These are phyloP conservation scores for Myotis planiceps DNA, from an alignment of 2,797 vertebrate species.

Conservation along the genomic window DNA sequence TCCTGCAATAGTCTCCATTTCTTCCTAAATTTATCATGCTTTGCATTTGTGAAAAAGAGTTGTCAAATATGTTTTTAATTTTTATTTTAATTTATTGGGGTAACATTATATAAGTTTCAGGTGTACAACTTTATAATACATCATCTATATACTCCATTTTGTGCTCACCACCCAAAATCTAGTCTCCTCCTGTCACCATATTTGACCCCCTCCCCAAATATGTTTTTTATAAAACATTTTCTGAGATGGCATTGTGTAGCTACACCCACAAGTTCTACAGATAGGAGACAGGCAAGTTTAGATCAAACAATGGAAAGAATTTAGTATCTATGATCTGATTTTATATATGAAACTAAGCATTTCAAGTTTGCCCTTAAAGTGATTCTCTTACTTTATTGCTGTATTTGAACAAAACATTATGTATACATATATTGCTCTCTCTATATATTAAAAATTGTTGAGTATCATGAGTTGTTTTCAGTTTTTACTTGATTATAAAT, in stretches of 20 bases:
- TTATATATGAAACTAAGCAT: not conserved
- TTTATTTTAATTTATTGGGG: not conserved
- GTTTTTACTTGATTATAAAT: not conserved
- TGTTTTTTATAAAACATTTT: conserved; percentile 27
- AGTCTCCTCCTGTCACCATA: not conserved
- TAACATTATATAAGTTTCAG: not conserved
- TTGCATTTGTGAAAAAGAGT: not conserved
- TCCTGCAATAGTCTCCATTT: conserved; percentile 1
- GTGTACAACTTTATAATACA: not conserved
- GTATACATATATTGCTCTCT: not conserved
- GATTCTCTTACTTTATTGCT: not conserved
- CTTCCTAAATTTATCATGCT: not conserved
- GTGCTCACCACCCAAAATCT: not conserved
- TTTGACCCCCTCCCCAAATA: not conserved
- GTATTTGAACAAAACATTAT: not conserved
- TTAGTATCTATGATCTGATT: not conserved
- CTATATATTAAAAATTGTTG: not conserved
- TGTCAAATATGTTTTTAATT: not conserved
- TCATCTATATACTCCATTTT: not conserved
- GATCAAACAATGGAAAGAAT: not conserved
- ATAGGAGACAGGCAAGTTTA: not conserved
- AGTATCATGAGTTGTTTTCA: not conserved
- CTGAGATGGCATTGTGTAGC: not conserved
- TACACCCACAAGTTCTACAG: not conserved
- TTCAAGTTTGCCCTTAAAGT: not conserved